Base-by-base conservation (phyloP, 64 coral and sea anemone species). In the Stichodactyla helianthus region DNA sequence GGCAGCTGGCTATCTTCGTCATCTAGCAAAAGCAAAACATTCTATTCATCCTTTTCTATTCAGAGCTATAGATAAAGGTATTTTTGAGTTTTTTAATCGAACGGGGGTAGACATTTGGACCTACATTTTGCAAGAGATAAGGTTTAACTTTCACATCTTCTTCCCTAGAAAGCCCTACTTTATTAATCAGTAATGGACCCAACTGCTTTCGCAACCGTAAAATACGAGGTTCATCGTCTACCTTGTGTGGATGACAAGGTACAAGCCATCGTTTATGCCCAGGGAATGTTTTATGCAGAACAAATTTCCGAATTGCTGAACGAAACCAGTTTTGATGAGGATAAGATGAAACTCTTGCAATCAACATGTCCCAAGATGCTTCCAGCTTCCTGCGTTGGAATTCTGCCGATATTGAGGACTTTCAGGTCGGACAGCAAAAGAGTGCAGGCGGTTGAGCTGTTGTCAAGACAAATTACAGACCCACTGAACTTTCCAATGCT, bases 181-280 rank as follows among this genome's bases (percentile, higher is more conserved):
- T 65, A 65, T 65, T 65, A 10, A 84, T 27, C 9, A 19, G 86
- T 84, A 35, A 97, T 97, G 58, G 94, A 97, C 93, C 94, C 94
- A 15, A 80, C 84, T 27, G 80, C 94, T 5, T 97, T 97, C 68
- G 88, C 81, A 67, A 90, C 93, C 53, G 94, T 97, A 7, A 97
- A 93, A 61, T 78, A 89, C 84, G 94, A 97, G 85, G 94, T 97
- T 1, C 89, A 87, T 23, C 94, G 94, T 51, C 94, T 93, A 60
- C 91, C 94, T 15, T 90, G 83, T 26, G 88, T 89, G 18, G 94
- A 97, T 51, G 85, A 97, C 83, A 97, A 97, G 84, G 82, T 97
- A 23, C 91, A 90, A 88, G 94, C 94, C 3, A 90, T 97, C 16
- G 91, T 89, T 53, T 97, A 93, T 85, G 94, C 91, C 25, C 94